Conservation (phyloP, 2,113 vertebrate species). For the Myodes glareolus region DNA sequence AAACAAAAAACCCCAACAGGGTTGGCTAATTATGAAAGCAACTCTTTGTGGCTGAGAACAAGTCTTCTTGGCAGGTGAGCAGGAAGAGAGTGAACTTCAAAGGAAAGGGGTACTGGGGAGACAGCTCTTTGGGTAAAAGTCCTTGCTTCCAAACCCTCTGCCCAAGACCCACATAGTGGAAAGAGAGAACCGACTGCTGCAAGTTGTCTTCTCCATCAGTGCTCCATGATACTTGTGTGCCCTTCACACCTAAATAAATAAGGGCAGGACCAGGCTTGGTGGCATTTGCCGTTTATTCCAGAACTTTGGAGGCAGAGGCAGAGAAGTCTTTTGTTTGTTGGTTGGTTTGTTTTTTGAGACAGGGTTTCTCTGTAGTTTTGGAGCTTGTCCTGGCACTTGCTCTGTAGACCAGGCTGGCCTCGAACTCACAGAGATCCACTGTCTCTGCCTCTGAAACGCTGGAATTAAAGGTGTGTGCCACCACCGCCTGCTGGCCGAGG, state of each 20-base stretch:
- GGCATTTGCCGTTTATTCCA: neutral
- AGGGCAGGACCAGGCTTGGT: neutral
- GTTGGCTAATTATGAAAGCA: slow-evolving; percentile 7
- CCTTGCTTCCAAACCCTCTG: neutral
- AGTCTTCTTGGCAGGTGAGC: neutral
- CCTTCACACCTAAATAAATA: no score
- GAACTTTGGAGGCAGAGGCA: neutral
- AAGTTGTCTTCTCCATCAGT: neutral
- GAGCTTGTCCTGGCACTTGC: no score
- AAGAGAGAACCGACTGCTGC: neutral
- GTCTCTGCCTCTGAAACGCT: no score
- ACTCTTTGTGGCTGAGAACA: slow-evolving; percentile 1
- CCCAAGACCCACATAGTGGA: neutral
- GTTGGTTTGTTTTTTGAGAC: no score
- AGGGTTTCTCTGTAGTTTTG: no score
- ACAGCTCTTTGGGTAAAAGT: neutral
- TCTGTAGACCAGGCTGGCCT: no score
- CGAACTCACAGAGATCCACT: no score
- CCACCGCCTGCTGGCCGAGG: no score
- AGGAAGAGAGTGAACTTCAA: slow-evolving; percentile 9
- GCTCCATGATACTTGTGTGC: neutral
- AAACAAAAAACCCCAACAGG: no score
- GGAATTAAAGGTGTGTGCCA: no score
- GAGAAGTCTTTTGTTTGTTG: neutral
- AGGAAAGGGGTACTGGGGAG: neutral